Evolutionary conservation across 1,140 invertebrate species (phyloP).

Genomic region (Lasioglossum baleicum): DNA sequence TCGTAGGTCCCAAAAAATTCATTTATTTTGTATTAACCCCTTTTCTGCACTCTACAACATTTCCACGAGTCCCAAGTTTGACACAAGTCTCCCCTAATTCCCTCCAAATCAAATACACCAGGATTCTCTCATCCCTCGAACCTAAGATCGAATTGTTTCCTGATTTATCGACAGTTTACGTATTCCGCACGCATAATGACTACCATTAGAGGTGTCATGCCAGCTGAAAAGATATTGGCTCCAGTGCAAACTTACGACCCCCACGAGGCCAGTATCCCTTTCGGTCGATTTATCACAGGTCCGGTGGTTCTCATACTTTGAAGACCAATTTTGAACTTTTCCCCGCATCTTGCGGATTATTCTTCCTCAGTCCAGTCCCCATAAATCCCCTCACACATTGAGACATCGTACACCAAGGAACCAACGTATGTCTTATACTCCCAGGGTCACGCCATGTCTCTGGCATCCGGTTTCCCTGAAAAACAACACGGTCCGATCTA

Average conservation of each 20-base stretch:
- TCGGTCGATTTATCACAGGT: conserved; percentile 49
- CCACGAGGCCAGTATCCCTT: conserved; percentile 25
- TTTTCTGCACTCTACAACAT: no score
- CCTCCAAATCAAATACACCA: no score
- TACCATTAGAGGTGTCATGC: conserved; percentile 10
- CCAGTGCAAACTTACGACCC: conserved; percentile 34
- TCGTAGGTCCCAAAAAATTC: no score
- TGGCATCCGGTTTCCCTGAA: no score
- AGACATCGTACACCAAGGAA: conserved; percentile 3
- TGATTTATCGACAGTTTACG: conserved; percentile 34
- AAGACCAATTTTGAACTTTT: conserved; percentile 59
- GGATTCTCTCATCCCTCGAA: no score
- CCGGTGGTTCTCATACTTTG: conserved; percentile 27
- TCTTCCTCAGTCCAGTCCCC: conserved; percentile 37
- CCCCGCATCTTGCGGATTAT: conserved; percentile 45
- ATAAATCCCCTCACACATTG: conserved; percentile 42
- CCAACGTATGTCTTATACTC: no score
- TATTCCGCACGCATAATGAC: conserved; percentile 43
- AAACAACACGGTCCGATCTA: no score
- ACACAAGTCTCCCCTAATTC: no score
- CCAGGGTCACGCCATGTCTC: no score
- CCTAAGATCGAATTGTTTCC: neutral
- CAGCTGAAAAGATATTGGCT: conserved; percentile 41
- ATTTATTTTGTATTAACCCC: no score
- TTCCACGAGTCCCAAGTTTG: no score